Evolutionary conservation across 2,797 vertebrate genomes (phyloP).

Genomic region (Oryzias sinensis): DNA sequence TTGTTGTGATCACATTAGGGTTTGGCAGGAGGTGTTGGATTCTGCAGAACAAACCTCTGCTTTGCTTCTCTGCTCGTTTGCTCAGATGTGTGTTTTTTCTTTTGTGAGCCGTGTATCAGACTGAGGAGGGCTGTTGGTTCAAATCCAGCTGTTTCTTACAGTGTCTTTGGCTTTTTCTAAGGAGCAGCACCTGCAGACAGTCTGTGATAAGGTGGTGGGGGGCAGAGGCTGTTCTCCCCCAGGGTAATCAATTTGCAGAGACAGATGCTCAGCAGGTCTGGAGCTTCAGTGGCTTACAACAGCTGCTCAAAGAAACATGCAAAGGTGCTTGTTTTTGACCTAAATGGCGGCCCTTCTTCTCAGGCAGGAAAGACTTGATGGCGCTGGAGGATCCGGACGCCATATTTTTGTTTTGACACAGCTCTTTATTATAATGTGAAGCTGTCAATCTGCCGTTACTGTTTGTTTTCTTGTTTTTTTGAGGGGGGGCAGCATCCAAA

Average conservation of each 20-base stretch:
- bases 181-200: slow-evolving; percentile 68
- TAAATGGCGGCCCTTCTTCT: not conserved
- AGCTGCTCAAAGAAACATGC: slow-evolving; percentile 59
- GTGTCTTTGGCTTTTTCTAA: no score
- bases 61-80: no score
- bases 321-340: slow-evolving; percentile 23
- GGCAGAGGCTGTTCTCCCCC: slow-evolving; percentile 50
- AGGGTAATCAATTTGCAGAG: slow-evolving; percentile 76
- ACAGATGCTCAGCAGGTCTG: slow-evolving; percentile 69
- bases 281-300: slow-evolving; percentile 54
- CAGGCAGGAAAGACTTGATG: no score
- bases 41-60: no score
- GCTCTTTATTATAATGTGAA: slow-evolving; percentile 1
- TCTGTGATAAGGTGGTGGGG: slow-evolving; percentile 20
- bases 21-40: no score
- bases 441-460: slow-evolving; percentile 13
- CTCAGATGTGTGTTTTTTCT: no score
- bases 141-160: no score
- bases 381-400: no score
- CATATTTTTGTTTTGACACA: no score
- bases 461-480: not conserved
- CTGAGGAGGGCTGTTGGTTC: no score
- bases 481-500: slow-evolving; percentile 1
- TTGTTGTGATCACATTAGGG: no score
- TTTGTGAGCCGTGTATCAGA: no score